phyloP scores from a whole-genome alignment of 37 sponge, comb jelly and placozoan species.

The Haliclona indistincta region DNA sequence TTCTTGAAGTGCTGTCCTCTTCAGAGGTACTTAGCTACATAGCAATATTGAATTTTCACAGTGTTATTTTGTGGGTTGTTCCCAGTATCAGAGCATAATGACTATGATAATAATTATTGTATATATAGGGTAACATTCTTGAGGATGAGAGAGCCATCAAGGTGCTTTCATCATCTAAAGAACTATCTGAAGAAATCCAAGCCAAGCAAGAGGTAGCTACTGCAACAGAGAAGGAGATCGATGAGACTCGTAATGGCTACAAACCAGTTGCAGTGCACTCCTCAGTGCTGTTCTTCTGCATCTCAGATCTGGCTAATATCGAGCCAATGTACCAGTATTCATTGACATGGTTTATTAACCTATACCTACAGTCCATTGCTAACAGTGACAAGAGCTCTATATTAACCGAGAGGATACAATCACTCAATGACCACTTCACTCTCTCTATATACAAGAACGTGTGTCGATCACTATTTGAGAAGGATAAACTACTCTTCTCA shows the following conservation, averaged over 20 bases:
- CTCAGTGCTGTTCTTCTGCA: constrained; percentile 96
- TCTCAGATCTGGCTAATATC: constrained; percentile 95
- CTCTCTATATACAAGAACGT: constrained; percentile 96
- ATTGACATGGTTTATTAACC: constrained; percentile 95
- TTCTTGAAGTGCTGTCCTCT: constrained; percentile 91
- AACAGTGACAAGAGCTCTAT: constrained; percentile 84
- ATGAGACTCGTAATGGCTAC: constrained; percentile 96
- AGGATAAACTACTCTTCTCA: constrained; percentile 97
- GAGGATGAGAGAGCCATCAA: constrained; percentile 98
- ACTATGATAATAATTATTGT: neutral
- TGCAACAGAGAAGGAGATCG: constrained; percentile 94
- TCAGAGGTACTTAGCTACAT: constrained; percentile 49
- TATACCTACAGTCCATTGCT: constrained; percentile 92
- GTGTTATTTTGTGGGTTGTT: neutral
- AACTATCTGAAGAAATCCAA: constrained; percentile 89
- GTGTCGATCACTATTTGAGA: constrained; percentile 97
- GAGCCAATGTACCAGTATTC: constrained; percentile 99
- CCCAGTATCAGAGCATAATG: neutral
- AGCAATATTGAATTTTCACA: neutral
- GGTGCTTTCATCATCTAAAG: constrained; percentile 93
- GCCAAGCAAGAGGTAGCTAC: constrained; percentile 96
- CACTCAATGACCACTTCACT: constrained; percentile 98
- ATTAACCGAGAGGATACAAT: constrained; percentile 78
- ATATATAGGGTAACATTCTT: constrained; percentile 85
- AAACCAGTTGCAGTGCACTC: constrained; percentile 93